A percentile compares a stretch with the other conserved stretches of the same genome.
phyloP scores from a whole-genome alignment of 2,888 invertebrate species.

The Clivina fossor region DNA sequence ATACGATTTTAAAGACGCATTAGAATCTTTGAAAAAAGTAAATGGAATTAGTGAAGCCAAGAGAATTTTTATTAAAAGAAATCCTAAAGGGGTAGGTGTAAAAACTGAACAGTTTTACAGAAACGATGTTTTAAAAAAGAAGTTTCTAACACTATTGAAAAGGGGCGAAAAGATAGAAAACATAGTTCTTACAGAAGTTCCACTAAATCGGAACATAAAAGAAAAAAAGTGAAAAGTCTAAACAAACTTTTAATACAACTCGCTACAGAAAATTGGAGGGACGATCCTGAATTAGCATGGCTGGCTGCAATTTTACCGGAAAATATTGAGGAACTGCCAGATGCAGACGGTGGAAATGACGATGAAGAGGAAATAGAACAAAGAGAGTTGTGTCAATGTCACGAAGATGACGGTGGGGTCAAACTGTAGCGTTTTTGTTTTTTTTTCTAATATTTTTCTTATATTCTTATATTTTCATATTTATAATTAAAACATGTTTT shows the following conservation, averaged over 20 bases:
- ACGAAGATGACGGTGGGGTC: no score
- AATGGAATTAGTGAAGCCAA: constrained; percentile 14
- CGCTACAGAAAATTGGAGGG: neutral
- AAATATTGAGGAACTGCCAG: neutral
- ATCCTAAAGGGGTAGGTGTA: constrained; percentile 5
- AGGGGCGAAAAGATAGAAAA: no score
- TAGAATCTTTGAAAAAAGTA: constrained; percentile 9
- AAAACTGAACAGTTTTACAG: neutral
- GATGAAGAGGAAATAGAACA: neutral
- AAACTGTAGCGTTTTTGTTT: no score
- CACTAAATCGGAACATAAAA: no score
- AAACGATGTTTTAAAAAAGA: no score
- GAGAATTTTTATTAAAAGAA: constrained; percentile 18
- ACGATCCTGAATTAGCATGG: constrained; percentile 3
- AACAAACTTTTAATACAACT: neutral
- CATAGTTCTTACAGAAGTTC: no score
- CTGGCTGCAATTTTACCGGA: neutral
- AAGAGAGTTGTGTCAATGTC: neutral
- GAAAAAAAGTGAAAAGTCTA: constrained; percentile 1
- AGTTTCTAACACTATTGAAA: no score
- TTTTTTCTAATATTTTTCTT: no score
- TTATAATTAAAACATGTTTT: neutral
- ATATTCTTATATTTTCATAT: no score
- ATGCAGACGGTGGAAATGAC: constrained; percentile 4
- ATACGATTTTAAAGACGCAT: constrained; percentile 16